These are phyloP conservation scores for Myopa testacea DNA, from an alignment of 2,888 invertebrate genomes.

Conservation along the genomic window DNA sequence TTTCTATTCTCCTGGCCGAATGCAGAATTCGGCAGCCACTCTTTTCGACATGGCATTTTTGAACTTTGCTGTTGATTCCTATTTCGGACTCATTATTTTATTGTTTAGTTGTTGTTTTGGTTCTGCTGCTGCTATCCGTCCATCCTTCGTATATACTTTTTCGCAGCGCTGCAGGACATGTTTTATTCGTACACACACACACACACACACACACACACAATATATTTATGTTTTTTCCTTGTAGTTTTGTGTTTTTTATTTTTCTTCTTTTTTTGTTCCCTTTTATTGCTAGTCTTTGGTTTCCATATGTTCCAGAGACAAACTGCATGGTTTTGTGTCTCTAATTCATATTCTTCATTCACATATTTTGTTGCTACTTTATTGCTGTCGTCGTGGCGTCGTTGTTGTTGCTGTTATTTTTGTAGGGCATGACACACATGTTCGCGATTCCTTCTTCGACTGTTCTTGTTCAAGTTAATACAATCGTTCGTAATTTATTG, in stretches of 20 bases:
- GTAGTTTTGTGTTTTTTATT: constrained; percentile 6
- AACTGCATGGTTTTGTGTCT: neutral
- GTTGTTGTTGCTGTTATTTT: constrained; percentile 6
- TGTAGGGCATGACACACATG: constrained; percentile 29
- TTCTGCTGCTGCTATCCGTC: no score
- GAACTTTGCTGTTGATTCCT: no score
- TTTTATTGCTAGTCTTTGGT: neutral
- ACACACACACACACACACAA: no score
- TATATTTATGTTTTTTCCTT: neutral
- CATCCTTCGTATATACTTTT: no score
- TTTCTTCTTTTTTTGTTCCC: constrained; percentile 16
- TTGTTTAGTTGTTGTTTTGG: neutral
- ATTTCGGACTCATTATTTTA: neutral
- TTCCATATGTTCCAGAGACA: no score
- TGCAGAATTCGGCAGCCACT: no score
- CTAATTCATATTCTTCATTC: constrained; percentile 26
- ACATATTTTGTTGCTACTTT: constrained; percentile 7
- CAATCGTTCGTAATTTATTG: no score
- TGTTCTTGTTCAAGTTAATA: no score
- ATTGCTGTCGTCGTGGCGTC: neutral
- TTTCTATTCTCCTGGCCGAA: no score
- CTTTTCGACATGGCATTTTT: no score
- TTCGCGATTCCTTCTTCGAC: neutral
- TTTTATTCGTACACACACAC: no score
- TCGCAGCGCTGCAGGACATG: no score